These are phyloP conservation scores for Melitaea athalia DNA, from an alignment of 2,888 invertebrate species.

Conservation along the genomic window DNA sequence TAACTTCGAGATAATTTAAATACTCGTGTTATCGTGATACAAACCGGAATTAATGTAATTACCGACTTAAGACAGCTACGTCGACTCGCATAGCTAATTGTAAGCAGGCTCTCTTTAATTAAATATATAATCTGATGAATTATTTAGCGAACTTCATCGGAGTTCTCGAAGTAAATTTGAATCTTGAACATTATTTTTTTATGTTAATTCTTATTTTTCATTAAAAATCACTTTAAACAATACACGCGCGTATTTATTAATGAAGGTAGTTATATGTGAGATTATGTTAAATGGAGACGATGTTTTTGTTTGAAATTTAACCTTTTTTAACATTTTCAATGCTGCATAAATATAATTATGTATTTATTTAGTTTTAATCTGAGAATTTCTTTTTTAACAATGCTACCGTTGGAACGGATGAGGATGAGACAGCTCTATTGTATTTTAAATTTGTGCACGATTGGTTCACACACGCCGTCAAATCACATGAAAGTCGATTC, in stretches of 20 bases:
- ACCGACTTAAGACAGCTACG: conserved; percentile 32
- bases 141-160: neutral
- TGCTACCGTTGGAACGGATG: too few species aligned
- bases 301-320: too few species aligned
- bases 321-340: too few species aligned
- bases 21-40: conserved; percentile 35
- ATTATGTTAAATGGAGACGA: too few species aligned
- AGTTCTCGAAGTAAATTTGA: neutral
- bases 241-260: too few species aligned
- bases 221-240: too few species aligned
- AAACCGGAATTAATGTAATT: conserved; percentile 36
- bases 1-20: conserved; percentile 25
- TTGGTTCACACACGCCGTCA: conserved; percentile 15
- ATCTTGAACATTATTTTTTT: neutral
- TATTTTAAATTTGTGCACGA: neutral
- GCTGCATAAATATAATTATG: too few species aligned
- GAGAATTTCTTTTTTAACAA: too few species aligned
- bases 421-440: neutral
- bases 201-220: too few species aligned
- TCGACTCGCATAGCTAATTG: conserved; percentile 32
- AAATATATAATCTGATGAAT: conserved; percentile 16
- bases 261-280: too few species aligned
- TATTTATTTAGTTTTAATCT: too few species aligned
- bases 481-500: conserved; percentile 32
- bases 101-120: conserved; percentile 19